Conservation (phyloP, 2,113 vertebrate genomes). For the Sclerurus mexicanus region DNA sequence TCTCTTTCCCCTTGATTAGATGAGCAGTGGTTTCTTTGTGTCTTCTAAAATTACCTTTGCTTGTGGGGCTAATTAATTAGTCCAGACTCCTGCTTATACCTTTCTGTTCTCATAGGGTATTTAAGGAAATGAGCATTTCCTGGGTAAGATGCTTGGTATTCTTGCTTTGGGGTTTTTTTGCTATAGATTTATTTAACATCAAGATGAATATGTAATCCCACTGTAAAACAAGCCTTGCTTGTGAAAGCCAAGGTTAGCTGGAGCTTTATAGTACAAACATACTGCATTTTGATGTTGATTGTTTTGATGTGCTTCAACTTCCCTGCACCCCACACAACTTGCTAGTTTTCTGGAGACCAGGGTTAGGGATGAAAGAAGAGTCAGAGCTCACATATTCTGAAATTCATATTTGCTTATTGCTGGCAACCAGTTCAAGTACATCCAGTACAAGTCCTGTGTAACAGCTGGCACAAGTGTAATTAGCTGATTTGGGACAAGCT, state of each 20-base stretch:
- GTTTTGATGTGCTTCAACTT: background rate
- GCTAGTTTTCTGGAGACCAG: background rate
- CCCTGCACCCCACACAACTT: background rate
- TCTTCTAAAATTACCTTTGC: background rate
- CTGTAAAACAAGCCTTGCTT: background rate
- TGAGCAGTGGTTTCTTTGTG: background rate
- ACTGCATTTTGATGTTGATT: background rate
- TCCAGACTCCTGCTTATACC: background rate
- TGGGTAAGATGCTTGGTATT: background rate
- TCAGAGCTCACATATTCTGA: background rate
- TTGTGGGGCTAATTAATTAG: background rate
- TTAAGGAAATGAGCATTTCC: background rate
- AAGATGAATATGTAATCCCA: background rate
- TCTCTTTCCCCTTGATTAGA: background rate
- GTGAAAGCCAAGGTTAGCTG: background rate
- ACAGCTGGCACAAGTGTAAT: constrained; percentile 10
- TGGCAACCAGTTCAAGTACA: background rate
- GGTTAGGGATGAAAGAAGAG: background rate
- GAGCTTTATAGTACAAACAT: background rate
- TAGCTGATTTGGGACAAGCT: background rate
- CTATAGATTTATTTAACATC: background rate
- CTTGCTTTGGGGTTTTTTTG: background rate
- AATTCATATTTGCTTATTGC: background rate
- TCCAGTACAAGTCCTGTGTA: background rate
- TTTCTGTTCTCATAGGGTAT: background rate